Conservation (phyloP, 2,113 vertebrate genomes). For the Pterocles orientalis region DNA sequence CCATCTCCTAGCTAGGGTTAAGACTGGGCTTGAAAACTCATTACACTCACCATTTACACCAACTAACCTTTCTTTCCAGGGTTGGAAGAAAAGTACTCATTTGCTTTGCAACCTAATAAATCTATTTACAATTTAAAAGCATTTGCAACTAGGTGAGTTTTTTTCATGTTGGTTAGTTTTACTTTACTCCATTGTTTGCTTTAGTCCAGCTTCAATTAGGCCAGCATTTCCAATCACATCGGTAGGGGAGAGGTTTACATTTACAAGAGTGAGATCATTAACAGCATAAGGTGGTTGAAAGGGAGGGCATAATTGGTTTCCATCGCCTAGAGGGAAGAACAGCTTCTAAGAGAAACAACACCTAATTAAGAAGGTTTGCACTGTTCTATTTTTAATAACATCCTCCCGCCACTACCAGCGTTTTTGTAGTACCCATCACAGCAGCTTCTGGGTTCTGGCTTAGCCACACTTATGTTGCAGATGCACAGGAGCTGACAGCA, state of each 20-base stretch:
- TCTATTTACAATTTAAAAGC: conserved; percentile 59
- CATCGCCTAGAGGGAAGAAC: not conserved
- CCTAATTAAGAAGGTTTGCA: conserved; percentile 36
- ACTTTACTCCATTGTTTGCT: conserved; percentile 17
- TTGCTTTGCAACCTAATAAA: conserved; percentile 52
- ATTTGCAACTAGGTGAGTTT: not conserved
- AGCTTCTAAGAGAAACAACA: not conserved
- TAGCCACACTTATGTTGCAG: rapidly evolving
- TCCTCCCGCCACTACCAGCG: not conserved
- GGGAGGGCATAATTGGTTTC: not conserved
- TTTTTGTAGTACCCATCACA: not conserved
- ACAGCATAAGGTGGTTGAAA: conserved; percentile 13
- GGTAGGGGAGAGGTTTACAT: not conserved
- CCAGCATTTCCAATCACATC: not conserved
- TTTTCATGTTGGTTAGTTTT: not conserved
- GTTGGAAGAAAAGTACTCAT: not conserved
- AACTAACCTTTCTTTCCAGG: not conserved
- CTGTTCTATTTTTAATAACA: not conserved
- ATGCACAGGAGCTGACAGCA: not conserved
- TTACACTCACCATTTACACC: conserved; percentile 28
- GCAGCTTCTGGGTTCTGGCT: not conserved
- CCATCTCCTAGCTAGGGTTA: conserved; percentile 24
- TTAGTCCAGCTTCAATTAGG: not conserved
- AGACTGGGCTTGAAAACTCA: conserved; percentile 43
- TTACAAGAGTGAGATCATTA: conserved; percentile 20